These are phyloP conservation scores for Phenganax subtilis DNA, from an alignment of 92 coral and sea anemone genomes.

Conservation along the genomic window DNA sequence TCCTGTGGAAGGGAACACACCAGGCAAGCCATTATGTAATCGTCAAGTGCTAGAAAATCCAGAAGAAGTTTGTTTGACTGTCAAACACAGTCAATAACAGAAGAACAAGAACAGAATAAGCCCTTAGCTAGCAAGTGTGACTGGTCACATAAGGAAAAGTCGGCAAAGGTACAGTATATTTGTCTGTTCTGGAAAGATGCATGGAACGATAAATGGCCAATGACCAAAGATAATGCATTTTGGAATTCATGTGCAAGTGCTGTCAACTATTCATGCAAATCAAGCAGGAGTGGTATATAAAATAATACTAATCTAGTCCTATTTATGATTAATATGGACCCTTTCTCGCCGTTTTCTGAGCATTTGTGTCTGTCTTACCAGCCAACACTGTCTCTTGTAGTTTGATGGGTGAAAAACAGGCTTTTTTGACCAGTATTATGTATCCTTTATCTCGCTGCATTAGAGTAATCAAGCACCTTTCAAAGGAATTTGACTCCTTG, in stretches of 20 bases:
- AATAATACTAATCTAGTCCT: background rate
- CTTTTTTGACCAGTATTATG: no score
- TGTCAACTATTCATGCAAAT: conserved; percentile 54
- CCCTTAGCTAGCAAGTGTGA: conserved; percentile 1
- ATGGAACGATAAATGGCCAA: conserved; percentile 52
- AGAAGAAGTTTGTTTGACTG: background rate
- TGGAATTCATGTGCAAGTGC: conserved; percentile 53
- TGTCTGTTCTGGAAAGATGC: conserved; percentile 54
- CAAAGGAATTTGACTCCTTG: conserved; percentile 21
- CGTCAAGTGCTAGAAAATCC: background rate
- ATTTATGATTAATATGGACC: no score
- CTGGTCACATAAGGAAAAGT: conserved; percentile 36
- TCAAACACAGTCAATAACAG: background rate
- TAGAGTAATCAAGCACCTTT: conserved; percentile 6
- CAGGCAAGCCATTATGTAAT: background rate
- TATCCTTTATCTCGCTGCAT: background rate
- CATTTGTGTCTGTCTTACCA: no score
- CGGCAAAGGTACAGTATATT: conserved; percentile 51
- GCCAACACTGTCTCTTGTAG: background rate
- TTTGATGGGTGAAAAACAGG: no score
- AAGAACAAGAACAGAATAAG: background rate
- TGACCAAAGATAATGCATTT: conserved; percentile 42
- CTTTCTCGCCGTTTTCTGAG: no score
- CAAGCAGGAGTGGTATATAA: conserved; percentile 48
- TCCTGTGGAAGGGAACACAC: conserved; percentile 6